phyloP scores from a whole-genome alignment of 2,888 invertebrate species.

The Nymphalis polychloros region DNA sequence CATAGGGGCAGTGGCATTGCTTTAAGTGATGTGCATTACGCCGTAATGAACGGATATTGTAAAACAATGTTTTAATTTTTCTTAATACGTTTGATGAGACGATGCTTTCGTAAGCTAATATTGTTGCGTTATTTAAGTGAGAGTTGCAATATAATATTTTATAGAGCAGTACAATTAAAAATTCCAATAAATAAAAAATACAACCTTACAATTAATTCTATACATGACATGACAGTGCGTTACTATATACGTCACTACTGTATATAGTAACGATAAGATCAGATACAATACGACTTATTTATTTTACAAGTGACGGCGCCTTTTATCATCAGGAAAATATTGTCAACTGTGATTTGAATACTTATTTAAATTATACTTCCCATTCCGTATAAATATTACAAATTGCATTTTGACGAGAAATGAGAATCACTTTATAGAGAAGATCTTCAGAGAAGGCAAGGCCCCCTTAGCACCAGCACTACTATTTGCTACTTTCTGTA shows the following conservation, averaged over 20 bases:
- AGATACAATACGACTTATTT: not conserved
- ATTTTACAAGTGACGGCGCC: constrained; percentile 7
- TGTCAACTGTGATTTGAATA: constrained; percentile 12
- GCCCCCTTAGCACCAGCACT: too few relatives aligned
- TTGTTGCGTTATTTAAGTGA: constrained; percentile 28
- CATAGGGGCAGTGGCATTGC: constrained; percentile 74
- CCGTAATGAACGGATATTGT: constrained; percentile 60
- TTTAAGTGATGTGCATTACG: constrained; percentile 60
- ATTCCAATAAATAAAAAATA: constrained; percentile 1
- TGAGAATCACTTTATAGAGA: not conserved
- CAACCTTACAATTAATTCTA: not conserved
- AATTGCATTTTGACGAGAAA: not conserved
- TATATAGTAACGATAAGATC: not conserved
- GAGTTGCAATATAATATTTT: constrained; percentile 17
- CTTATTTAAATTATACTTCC: constrained; percentile 10
- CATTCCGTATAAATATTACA: constrained; percentile 6
- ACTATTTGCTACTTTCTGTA: not conserved
- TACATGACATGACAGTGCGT: not conserved
- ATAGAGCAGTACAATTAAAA: not conserved
- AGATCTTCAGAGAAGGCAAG: too few relatives aligned
- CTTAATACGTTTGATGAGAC: constrained; percentile 34
- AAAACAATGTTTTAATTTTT: constrained; percentile 43
- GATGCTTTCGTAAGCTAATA: constrained; percentile 30
- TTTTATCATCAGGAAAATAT: constrained; percentile 14
- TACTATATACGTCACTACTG: not conserved